Conservation (phyloP, 1,140 invertebrate species). For the Drosophila nasuta region DNA sequence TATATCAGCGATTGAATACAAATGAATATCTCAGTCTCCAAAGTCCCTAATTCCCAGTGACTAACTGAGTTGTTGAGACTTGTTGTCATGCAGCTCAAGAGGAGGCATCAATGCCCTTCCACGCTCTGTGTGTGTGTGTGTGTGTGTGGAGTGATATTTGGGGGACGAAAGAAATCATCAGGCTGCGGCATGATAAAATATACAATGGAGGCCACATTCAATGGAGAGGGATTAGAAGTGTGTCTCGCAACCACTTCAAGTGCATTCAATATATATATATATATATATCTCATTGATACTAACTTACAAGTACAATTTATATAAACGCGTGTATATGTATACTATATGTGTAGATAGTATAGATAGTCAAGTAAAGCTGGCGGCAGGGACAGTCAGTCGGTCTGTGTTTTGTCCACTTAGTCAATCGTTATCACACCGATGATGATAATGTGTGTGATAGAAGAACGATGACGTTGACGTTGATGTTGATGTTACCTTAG, state of each 20-base stretch:
- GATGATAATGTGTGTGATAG: slow-evolving; percentile 14
- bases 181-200: slow-evolving; percentile 39
- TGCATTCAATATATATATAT: slow-evolving; percentile 12
- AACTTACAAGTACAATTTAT: slow-evolving; percentile 1
- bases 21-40: slow-evolving; percentile 14
- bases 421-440: slow-evolving; percentile 14
- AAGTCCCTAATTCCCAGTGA: background rate
- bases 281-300: slow-evolving; percentile 25
- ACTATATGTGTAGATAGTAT: background rate
- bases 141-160: background rate
- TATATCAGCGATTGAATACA: slow-evolving; percentile 29
- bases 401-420: slow-evolving; percentile 21
- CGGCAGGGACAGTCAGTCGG: background rate
- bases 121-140: too few relatives aligned
- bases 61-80: background rate
- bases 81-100: background rate
- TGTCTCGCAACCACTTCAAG: slow-evolving; percentile 25
- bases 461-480: slow-evolving; percentile 9
- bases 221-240: slow-evolving; percentile 29
- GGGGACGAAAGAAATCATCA: slow-evolving; percentile 28
- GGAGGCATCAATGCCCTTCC: background rate
- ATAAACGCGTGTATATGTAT: background rate
- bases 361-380: background rate
- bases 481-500: background rate
- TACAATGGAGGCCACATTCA: slow-evolving; percentile 16